Evolutionary conservation across 35 echinoderm and acorn worm species (phyloP), one percentile per base, ranked within the genome.

Genomic region (Holothuria glaberrima): DNA sequence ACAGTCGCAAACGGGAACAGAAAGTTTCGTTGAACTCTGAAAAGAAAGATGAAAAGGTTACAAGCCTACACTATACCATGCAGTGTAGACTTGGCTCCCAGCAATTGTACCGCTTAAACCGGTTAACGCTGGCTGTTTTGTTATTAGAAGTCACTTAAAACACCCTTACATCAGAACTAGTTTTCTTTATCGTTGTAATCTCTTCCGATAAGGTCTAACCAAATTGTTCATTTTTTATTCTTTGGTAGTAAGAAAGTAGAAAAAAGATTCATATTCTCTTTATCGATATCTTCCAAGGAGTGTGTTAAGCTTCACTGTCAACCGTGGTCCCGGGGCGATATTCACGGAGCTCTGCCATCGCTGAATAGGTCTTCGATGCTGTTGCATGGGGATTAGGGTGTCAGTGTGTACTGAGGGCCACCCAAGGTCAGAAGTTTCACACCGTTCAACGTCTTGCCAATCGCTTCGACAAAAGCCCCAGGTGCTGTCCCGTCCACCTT

Each of bases 141-240:
- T 78, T 78, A 78, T 48, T 52, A 33, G 38, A 78, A 78, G 74
- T 48, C 38, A 78, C n/a, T 78, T 48, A 12, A 54, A 54, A 17
- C 50, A 54, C 16, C 50, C 16, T 54, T 54, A 54, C 50, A 54
- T 54, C 50, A 54, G 50, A 54, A 36, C 74, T 13, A 78, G 74
- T 78, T 78, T 78, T 78, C 74, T 48, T 78, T 78, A 50, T 78
- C 19, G 74, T 50, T 78, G 44, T 78, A 78, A 78, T 78, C 74
- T 33, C 74, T 78, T 78, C 33, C 74, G 74, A 78, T 48, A 41
- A 35, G 31, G 12, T 27, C 32, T 18, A 41, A 41, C 50, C 32
- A 75, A 75, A 75, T 20, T 75, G 71, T 75, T 38, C 44, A 21
- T 75, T 75, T 75, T n/a, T 78, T 19, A 48, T 78, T 52, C 27